Conservation (phyloP, 2,797 vertebrate genomes). For the Sebastes vulpes region DNA sequence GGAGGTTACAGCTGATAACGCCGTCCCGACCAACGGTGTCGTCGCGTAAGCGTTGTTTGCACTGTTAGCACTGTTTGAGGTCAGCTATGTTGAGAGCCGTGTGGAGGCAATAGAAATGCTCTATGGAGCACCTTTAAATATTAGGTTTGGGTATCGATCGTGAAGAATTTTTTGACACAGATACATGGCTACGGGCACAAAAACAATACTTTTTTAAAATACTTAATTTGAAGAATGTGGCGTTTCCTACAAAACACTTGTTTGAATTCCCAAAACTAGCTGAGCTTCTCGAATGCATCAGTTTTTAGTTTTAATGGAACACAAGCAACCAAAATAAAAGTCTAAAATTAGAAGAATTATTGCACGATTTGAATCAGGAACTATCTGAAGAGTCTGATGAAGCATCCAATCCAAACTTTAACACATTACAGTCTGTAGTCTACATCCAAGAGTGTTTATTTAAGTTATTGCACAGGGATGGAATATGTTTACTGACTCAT, state of each 20-base stretch:
- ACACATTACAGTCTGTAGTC: neutral
- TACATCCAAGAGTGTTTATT: neutral
- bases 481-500: neutral
- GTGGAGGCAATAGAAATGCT: too few species aligned
- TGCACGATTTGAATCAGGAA: neutral
- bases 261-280: neutral
- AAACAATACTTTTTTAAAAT: neutral
- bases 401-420: too few species aligned
- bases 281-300: neutral
- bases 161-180: neutral
- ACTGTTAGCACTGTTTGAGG: too few species aligned
- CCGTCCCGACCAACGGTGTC: accelerated
- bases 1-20: too few species aligned
- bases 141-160: too few species aligned
- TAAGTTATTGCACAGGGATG: neutral
- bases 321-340: too few species aligned
- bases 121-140: too few species aligned
- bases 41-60: too few species aligned
- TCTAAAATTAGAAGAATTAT: neutral
- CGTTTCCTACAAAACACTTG: neutral
- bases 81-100: too few species aligned
- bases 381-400: neutral
- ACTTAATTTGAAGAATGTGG: neutral
- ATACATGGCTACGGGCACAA: neutral
- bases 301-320: too few species aligned